Percentiles rank a stretch among this genome's conserved stretches.
These are phyloP conservation scores for Miichthys miiuy DNA, from an alignment of 2,797 vertebrate genomes.

Conservation along the genomic window DNA sequence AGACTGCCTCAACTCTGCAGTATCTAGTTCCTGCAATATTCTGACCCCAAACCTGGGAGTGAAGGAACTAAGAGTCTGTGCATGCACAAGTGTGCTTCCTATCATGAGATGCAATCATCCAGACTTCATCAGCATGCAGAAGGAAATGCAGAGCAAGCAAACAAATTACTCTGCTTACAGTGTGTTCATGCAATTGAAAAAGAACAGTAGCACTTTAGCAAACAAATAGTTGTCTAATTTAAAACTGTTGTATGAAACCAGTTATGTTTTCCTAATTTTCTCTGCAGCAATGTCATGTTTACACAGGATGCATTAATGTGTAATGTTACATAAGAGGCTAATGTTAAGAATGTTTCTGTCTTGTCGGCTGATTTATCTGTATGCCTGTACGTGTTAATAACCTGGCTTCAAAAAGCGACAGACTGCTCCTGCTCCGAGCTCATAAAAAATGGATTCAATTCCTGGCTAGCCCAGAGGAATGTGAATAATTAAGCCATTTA, in stretches of 20 bases:
- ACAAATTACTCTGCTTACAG: constrained; percentile 22
- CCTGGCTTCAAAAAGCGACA: constrained; percentile 59
- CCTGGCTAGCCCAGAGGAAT: constrained; percentile 72
- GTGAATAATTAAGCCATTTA: constrained; percentile 81
- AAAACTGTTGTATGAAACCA: not conserved
- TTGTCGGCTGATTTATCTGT: constrained; percentile 47
- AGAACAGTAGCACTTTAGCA: constrained; percentile 12
- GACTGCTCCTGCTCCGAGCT: constrained; percentile 61
- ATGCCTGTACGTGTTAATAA: constrained; percentile 62
- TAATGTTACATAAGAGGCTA: constrained; percentile 40
- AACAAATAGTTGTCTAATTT: not conserved
- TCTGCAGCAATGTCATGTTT: not conserved
- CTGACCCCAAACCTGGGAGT: constrained; percentile 14
- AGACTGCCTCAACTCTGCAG: constrained; percentile 33
- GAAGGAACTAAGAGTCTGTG: constrained; percentile 13
- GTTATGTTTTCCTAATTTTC: not conserved
- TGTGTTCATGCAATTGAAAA: constrained; percentile 9
- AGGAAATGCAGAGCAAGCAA: constrained; percentile 29
- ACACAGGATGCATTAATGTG: constrained; percentile 16
- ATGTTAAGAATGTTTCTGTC: constrained; percentile 31
- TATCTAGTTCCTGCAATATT: constrained; percentile 25
- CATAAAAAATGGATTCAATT: constrained; percentile 78
- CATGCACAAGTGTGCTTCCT: constrained; percentile 18
- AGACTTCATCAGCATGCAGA: constrained; percentile 34
- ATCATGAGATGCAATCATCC: constrained; percentile 33